phyloP scores from a whole-genome alignment of 1,140 invertebrate species.

The Stratiolaelaps scimitus region DNA sequence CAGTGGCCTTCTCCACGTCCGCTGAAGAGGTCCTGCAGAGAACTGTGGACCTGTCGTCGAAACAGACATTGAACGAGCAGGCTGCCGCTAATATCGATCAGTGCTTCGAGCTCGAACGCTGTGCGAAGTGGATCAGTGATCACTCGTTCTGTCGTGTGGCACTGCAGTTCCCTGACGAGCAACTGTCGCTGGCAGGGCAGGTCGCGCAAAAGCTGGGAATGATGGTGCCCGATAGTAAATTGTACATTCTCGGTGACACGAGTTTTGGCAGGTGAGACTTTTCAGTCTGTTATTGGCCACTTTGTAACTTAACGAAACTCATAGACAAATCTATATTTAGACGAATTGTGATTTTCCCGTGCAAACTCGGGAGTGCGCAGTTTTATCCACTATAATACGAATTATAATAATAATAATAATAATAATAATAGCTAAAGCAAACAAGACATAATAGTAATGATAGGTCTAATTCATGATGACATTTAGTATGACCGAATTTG shows the following conservation, averaged over 20 bases:
- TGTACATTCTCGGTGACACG: slow-evolving; percentile 81
- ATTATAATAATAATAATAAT: no score
- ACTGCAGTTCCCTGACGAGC: slow-evolving; percentile 75
- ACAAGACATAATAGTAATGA: no score
- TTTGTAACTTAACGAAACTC: no score
- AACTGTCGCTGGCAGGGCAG: slow-evolving; percentile 55
- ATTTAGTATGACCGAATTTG: no score
- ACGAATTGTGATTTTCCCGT: no score
- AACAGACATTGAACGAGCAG: not conserved
- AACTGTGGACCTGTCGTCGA: not conserved
- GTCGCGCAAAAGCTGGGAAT: slow-evolving; percentile 54
- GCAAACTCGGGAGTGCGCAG: no score
- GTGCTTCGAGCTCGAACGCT: slow-evolving; percentile 1
- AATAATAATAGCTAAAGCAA: no score
- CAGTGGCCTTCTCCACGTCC: not conserved
- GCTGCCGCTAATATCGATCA: not conserved
- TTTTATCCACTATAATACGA: no score
- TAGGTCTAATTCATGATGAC: no score
- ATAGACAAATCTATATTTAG: no score
- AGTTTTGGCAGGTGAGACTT: slow-evolving; percentile 73
- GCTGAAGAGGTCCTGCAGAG: slow-evolving; percentile 2
- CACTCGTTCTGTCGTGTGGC: slow-evolving; percentile 49
- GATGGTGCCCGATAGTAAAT: slow-evolving; percentile 44
- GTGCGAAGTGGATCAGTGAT: slow-evolving; percentile 4
- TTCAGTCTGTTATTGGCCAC: no score